Base-by-base conservation (phyloP, 2,113 vertebrate species). In the Oenanthe oenanthe region DNA sequence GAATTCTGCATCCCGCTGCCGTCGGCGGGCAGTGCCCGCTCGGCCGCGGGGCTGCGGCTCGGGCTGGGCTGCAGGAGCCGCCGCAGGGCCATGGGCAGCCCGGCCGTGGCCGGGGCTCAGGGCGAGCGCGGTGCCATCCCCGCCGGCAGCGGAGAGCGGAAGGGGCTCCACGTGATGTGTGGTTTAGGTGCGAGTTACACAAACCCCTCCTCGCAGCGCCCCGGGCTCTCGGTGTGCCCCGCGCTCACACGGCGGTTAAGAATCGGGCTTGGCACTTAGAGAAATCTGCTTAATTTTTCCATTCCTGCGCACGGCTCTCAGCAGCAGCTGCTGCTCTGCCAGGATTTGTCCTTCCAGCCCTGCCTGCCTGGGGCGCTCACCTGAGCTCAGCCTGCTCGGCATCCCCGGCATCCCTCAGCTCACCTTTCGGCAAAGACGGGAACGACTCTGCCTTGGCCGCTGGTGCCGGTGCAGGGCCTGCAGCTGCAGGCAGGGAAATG, bases 101-200 rank as follows among this genome's bases (percentile, higher is more conserved):
- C 18, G 43, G 18, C 18, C 6, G 43, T 17, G 43, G 43, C 43
- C 43, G 4, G 54, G 58, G 78, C 43, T 50, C 54, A 14, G 53
- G 43, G 14, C 17, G n/a, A 48, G 53, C 53, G 5, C 53, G 4
- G 63, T 8, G 53, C 45, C 45, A 5, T 4, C 43, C 34, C 34
- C 34, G 34, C 34, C 34, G 7, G 3, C 1, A 29, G 60, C 2
- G 70, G 85, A 95, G 92, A 87, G 92, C 97, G 98, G 98, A 99
- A 98, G 98, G 97, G 89, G 92, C 62, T 17, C 96, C 99, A 99
- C 90, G 98, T 99, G 99, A 99, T 58, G 96, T 62, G 98, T 96
- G 98, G 98, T 97, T 98, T 97, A 97, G 97, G 96, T 96, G 78
- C 96, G 50, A 42, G 45, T 80, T 94, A 87, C 97, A 97, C 95